These are phyloP conservation scores for Ectemnius lituratus DNA, from an alignment of 2,888 invertebrate species.

Conservation along the genomic window DNA sequence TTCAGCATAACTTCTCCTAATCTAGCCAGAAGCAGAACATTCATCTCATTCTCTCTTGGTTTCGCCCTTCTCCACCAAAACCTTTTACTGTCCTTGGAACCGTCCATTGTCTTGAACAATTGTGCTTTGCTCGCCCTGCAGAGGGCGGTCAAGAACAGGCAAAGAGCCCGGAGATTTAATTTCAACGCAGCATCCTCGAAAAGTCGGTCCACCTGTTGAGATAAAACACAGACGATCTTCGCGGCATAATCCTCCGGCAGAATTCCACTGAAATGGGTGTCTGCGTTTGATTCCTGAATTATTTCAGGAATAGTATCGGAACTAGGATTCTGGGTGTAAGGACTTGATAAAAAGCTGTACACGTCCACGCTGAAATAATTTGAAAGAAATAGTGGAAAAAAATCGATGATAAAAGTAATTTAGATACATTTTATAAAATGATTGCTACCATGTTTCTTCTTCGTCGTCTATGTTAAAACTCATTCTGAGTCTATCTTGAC, in stretches of 20 bases:
- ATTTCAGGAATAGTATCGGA: conserved; percentile 85
- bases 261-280: conserved; percentile 80
- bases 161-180: conserved; percentile 90
- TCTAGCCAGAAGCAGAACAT: conserved; percentile 85
- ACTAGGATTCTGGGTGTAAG: conserved; percentile 81
- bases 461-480: conserved; percentile 82
- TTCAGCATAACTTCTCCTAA: conserved; percentile 93
- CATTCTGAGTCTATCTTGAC: conserved; percentile 81
- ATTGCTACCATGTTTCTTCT: conserved; percentile 87
- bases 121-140: conserved; percentile 93
- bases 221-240: conserved; percentile 92
- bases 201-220: conserved; percentile 93
- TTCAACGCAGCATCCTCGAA: conserved; percentile 94
- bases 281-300: conserved; percentile 80
- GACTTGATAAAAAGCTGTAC: conserved; percentile 87
- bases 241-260: conserved; percentile 89
- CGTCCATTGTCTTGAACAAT: conserved; percentile 72
- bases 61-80: conserved; percentile 76
- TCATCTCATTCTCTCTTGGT: conserved; percentile 73
- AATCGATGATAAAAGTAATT: not conserved
- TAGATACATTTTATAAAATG: not conserved
- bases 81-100: conserved; percentile 66
- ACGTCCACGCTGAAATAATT: conserved; percentile 85
- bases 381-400: not conserved
- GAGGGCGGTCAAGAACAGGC: conserved; percentile 89